Evolutionary conservation across 2,113 vertebrate genomes (phyloP), one percentile per base, ranked within the genome.

Genomic region (Megaceryle maxima): DNA sequence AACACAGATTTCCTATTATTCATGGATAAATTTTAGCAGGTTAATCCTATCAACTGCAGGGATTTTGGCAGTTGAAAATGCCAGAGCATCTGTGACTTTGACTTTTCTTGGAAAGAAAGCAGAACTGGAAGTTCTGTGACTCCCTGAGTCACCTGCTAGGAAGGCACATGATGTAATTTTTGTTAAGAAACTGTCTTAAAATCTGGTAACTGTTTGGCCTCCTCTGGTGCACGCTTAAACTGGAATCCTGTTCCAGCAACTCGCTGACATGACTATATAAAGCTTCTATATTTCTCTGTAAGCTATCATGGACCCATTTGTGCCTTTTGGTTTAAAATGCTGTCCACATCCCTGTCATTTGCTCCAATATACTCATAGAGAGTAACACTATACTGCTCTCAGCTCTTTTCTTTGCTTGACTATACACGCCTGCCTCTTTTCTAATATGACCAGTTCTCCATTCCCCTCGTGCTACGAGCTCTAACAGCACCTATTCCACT

Each of bases 51-150:
- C 59, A 89, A 16, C 86, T 64, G 8, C 80, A 92, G 88, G n/a
- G 66, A 91, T 94, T 82, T 78, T 90, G 92, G 95, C 86, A 93
- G 77, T 1, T 59, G 33, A 88, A 85, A 69, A 82, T 50, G 74
- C 48, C 57, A 92, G 64, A 90, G 86, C 94, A 95, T 88, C 94
- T 96, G 84, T 86, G 92, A 91, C 77, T 76, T 63, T 63, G 77
- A 48, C 73, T 94, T 91, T 92, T 91, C 83, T 92, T 94, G 89
- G 93, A 95, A 94, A 91, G 86, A 93, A 92, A 73, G 53, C 80
- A 92, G 70, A 95, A 76, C n/a, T 87, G 84, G 66, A 91, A 83
- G 37, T 37, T 37, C 37, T 37, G 37, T 37, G 37, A 37, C 37
- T 37, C 37, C 37, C 37, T 8, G 37, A 37, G 37, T 78, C 81